A percentile compares a stretch with the other conserved stretches of the same genome.
Conservation (phyloP, 2,113 vertebrate genomes). For the Turnix velox region DNA sequence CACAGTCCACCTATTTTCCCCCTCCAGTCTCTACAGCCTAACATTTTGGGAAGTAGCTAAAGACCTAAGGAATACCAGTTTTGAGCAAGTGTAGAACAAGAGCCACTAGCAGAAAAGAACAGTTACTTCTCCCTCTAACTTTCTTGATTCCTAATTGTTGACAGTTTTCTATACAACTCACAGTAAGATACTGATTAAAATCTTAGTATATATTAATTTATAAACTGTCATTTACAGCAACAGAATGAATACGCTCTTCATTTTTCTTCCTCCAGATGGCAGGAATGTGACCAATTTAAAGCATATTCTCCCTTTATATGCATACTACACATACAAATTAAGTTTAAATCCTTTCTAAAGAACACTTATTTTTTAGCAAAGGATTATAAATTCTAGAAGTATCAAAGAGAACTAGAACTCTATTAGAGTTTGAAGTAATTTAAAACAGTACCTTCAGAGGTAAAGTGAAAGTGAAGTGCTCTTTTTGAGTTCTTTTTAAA, state of each 20-base stretch:
- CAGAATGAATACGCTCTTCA: neutral
- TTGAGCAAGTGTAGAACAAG: neutral
- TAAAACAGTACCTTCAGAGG: slow-evolving; percentile 10
- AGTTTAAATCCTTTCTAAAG: slow-evolving; percentile 19
- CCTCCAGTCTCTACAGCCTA: neutral
- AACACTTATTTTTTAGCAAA: slow-evolving; percentile 22
- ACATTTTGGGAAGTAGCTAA: neutral
- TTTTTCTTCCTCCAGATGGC: slow-evolving; percentile 59
- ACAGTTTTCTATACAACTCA: neutral
- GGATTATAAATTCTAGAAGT: slow-evolving; percentile 31
- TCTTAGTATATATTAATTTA: neutral
- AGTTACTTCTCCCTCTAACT: neutral
- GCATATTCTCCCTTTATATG: neutral
- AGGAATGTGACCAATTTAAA: slow-evolving; percentile 45
- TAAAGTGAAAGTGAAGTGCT: slow-evolving; percentile 24
- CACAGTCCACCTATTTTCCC: neutral
- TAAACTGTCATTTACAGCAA: neutral
- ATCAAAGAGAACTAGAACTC: slow-evolving; percentile 42
- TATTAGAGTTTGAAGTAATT: slow-evolving; percentile 38
- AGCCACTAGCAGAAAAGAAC: neutral
- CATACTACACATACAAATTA: neutral
- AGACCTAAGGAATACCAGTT: neutral
- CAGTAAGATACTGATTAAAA: neutral
- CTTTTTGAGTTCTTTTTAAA: neutral
- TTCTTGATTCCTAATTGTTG: neutral